Percentiles rank a stretch among this genome's conserved stretches.
These are phyloP conservation scores for Metallyticus violacea DNA, from an alignment of 2,888 invertebrate genomes.

Conservation along the genomic window DNA sequence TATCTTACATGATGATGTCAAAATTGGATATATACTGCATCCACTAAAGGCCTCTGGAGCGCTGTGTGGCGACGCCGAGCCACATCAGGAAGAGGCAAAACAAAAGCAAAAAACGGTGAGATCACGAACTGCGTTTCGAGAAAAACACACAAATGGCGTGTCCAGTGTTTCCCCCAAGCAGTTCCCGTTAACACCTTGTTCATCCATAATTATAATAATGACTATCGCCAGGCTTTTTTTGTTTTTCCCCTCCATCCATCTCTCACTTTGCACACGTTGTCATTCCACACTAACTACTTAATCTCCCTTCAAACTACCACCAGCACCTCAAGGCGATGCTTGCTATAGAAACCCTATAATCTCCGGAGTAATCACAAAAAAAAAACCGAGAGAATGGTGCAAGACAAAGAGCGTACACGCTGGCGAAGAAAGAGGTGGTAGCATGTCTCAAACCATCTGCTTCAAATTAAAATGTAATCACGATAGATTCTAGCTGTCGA, in stretches of 20 bases:
- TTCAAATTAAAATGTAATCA: not conserved
- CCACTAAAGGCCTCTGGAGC: not conserved
- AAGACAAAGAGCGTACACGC: not conserved
- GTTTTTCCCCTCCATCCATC: not conserved
- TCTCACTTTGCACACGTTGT: not conserved
- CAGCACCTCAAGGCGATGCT: not conserved
- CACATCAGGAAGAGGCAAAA: not conserved
- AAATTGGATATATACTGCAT: too few relatives aligned
- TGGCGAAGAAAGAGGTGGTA: not conserved
- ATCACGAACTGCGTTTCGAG: not conserved
- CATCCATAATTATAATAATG: not conserved
- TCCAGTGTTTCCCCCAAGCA: not conserved
- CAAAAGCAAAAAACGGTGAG: not conserved
- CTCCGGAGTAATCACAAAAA: not conserved
- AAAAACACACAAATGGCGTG: not conserved
- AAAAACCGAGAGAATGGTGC: not conserved
- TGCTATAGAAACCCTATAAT: conserved; percentile 11
- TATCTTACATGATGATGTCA: too few relatives aligned
- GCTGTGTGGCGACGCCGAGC: not conserved
- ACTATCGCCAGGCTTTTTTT: not conserved
- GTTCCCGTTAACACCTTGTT: not conserved
- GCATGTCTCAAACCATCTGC: not conserved
- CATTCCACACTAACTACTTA: conserved; percentile 9
- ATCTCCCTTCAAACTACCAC: not conserved
- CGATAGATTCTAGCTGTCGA: not conserved